These are phyloP conservation scores for Phlogophora meticulosa DNA, from an alignment of 2,888 invertebrate species.

Conservation along the genomic window DNA sequence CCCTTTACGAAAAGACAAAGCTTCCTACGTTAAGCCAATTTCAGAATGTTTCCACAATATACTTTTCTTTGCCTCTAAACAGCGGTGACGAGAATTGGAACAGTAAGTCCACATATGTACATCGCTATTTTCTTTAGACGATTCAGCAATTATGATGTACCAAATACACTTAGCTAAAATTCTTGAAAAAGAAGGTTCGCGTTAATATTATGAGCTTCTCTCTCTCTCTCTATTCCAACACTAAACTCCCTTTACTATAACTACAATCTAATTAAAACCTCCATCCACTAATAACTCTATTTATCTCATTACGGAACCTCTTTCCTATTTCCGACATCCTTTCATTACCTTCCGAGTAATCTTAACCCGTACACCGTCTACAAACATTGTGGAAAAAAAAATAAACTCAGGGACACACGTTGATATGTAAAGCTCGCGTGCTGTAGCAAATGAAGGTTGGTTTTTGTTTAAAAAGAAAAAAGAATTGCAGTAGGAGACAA, in stretches of 20 bases:
- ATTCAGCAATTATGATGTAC: neutral
- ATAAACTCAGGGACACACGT: constrained; percentile 55
- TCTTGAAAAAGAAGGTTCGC: too few relatives aligned
- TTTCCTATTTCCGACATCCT: constrained; percentile 29
- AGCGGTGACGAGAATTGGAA: neutral
- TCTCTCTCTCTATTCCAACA: neutral
- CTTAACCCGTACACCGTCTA: constrained; percentile 52
- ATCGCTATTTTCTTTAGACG: neutral
- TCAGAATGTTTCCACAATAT: too few relatives aligned
- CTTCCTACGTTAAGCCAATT: too few relatives aligned
- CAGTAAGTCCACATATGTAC: too few relatives aligned
- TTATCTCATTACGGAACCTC: constrained; percentile 31
- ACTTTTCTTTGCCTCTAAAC: neutral
- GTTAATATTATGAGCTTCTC: neutral
- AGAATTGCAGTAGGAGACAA: constrained; percentile 66
- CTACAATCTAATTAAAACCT: constrained; percentile 23
- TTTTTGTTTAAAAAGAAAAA: constrained; percentile 65
- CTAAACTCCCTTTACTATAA: neutral
- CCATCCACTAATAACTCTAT: constrained; percentile 13
- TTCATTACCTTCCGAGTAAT: constrained; percentile 59
- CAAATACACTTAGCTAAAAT: neutral
- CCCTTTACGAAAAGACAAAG: too few relatives aligned
- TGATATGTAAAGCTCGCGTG: constrained; percentile 70
- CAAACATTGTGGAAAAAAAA: constrained; percentile 56
- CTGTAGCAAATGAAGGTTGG: constrained; percentile 62